Percentiles rank a stretch among this genome's conserved stretches.
These are phyloP conservation scores for Megalops atlanticus DNA, from an alignment of 2,113 vertebrate species.

Conservation along the genomic window DNA sequence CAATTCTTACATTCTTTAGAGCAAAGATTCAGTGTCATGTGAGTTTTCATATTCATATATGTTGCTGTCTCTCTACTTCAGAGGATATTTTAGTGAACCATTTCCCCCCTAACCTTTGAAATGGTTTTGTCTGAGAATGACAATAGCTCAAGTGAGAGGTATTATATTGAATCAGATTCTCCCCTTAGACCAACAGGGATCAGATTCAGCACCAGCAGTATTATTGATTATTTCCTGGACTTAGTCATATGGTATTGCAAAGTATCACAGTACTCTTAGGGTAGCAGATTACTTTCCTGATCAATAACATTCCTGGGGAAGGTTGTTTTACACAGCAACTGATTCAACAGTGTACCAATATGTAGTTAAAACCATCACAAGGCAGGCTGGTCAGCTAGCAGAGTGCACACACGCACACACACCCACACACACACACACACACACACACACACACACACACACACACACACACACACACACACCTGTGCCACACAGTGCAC, in stretches of 20 bases:
- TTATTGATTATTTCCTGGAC: constrained; percentile 1
- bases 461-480: constrained; percentile 24
- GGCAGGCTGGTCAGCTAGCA: no score
- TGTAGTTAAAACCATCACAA: neutral
- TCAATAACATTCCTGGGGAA: neutral
- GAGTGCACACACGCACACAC: neutral
- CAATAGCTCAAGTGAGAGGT: constrained; percentile 1
- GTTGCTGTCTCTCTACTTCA: neutral
- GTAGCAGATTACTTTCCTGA: neutral
- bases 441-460: constrained; percentile 10
- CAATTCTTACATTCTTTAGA: neutral
- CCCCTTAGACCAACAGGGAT: neutral
- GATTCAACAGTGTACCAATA: neutral
- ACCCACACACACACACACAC: neutral
- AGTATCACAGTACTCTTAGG: neutral
- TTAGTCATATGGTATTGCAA: neutral
- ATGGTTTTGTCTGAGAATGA: neutral
- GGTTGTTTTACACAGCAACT: no score
- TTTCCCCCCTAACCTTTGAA: constrained; percentile 15
- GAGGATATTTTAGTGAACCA: neutral
- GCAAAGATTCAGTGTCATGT: neutral
- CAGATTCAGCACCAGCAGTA: neutral
- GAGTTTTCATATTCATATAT: neutral
- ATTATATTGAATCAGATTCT: constrained; percentile 8
- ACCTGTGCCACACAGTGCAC: neutral